Base-by-base conservation (phyloP, 92 coral and sea anemone genomes). In the Blastomussa wellsi region DNA sequence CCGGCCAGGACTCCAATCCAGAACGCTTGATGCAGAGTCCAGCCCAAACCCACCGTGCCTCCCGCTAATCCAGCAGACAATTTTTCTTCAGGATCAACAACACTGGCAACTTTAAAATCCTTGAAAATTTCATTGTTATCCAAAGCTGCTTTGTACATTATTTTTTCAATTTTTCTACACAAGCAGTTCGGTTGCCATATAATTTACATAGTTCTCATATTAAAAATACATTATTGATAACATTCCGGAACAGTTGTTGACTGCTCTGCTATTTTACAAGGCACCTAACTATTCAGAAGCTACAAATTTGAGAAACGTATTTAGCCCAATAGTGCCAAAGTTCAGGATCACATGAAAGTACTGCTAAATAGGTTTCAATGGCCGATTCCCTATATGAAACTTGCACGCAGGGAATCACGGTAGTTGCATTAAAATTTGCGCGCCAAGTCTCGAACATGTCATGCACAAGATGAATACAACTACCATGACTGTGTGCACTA, bases 151-250 rank as follows among this genome's bases (percentile, higher is more conserved):
- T 81, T 81, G 41, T 69, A 70, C 85, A 52, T 20, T 31, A 41
- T 67, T 80, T 67, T 47, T 57, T 69, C 57, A 80, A 67, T 44
- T 35, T 36, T 31, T 65, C 47, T 67, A 68, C 85, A 29, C 64
- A 35, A 69, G 15, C 32, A 31, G 32, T 33, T 70, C 51, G 64
- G 35, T 26, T 81, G 38, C 8, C 41, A 71, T 51, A 81, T 9
- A 33, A 68, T 81, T 81, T 68, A 67, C 76, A 81, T 29, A 33
- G 37, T 81, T 48, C n/a, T 70, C 67, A 70, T 81, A 69, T 81
- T 69, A 81, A 81, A 81, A 81, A 81, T 81, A 81, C 85, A 52
- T 44, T 81, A 81, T 51, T 37, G 77, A 81, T 44, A 36, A 57
- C 48, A 28, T 29, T 79, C 33, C 7, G 33, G 62, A 70, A 52